Evolutionary conservation across 37 sponge, comb jelly and placozoan genomes (phyloP), one percentile per base, ranked within the genome.

Genomic region (Eunapius fragilis): DNA sequence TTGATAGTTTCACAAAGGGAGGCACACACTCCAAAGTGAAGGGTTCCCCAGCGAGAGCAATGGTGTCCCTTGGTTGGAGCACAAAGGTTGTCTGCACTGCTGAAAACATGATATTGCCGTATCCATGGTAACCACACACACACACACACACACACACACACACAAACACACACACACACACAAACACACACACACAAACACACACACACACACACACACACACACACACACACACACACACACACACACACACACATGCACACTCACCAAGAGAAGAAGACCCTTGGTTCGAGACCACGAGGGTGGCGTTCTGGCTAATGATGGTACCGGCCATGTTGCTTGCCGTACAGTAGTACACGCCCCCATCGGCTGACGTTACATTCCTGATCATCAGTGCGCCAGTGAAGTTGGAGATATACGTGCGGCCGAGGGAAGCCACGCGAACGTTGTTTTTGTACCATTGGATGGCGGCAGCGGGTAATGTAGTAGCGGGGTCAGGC

Each of bases 341-440:
- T 2, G 26, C 72, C 2, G 3, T 30, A 14, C 87, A 86, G 73
- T 71, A 58, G 67, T 86, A 86, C 31, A 19, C 3, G 2, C 87
- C 87, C 24, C 32, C 73, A 25, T 86, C 80, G 22, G 30, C 25
- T 24, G 10, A 24, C n/a, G 19, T 35, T 27, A 86, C 80, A 5
- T 79, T 50, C 24, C 80, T 32, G 27, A 86, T 80, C 68, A 79
- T 45, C 34, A 86, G 80, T 27, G 87, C 79, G n/a, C 79, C 79
- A 0, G 80, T 80, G 28, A 79, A 73, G 48, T 78, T 50, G 0
- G 87, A 86, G 13, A 85, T 77, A 35, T 36, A 76, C 2, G 67
- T 3, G 31, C 76, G 76, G 2, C 25, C 80, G 33, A 37, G 24
- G 4, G 72, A 11, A 49, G 38, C 45, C 35, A 86, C 3, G 38